These are phyloP conservation scores for Oplegnathus fasciatus DNA, from an alignment of 2,113 vertebrate species.

Conservation along the genomic window DNA sequence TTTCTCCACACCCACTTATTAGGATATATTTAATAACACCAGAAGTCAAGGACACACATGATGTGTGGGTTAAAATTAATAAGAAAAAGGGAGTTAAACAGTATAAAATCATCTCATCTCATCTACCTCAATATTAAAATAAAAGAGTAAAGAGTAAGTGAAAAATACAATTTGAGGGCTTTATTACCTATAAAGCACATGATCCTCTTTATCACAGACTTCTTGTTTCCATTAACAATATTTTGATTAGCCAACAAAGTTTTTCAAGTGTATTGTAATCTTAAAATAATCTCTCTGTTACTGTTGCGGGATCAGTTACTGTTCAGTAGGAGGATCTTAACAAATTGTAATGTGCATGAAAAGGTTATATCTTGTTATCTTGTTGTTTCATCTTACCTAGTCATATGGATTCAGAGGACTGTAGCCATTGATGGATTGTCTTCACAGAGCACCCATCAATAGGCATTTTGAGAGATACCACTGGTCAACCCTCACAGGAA, in stretches of 20 bases:
- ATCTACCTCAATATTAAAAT: neutral
- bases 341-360: neutral
- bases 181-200: neutral
- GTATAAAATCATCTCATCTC: too few relatives aligned
- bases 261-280: neutral
- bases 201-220: neutral
- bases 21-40: neutral
- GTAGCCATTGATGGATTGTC: neutral
- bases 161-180: neutral
- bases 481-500: neutral
- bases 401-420: slow-evolving; percentile 43
- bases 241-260: neutral
- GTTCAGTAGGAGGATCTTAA: neutral
- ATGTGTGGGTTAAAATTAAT: neutral
- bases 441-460: slow-evolving; percentile 13
- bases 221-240: neutral
- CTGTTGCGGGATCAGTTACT: neutral
- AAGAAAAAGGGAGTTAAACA: neutral
- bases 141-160: neutral
- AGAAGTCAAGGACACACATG: neutral
- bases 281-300: neutral
- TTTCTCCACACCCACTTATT: neutral
- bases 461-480: neutral
- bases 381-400: slow-evolving; percentile 34
- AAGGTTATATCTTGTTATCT: neutral